A percentile compares a stretch with the other conserved stretches of the same genome.
phyloP scores from a whole-genome alignment of 2,888 invertebrate genomes.

The Drosophila helvetica region DNA sequence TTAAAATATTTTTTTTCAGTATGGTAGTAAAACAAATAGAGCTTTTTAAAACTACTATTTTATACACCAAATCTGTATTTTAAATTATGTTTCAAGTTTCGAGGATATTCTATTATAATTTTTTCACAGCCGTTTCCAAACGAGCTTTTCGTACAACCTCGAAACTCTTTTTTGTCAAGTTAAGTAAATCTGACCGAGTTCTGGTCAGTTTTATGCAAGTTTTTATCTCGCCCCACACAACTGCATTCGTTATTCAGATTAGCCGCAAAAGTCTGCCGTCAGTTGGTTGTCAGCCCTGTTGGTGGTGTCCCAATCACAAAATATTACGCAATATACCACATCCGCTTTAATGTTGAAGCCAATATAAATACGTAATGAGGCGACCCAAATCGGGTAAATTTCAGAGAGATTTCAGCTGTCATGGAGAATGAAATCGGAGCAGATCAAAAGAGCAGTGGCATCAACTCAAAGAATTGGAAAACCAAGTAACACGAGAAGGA shows the following conservation, averaged over 20 bases:
- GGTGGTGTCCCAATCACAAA: slow-evolving; percentile 28
- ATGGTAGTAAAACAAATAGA: no score
- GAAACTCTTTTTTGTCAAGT: slow-evolving; percentile 41
- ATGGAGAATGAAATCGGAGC: not conserved
- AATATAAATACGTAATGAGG: slow-evolving; percentile 1
- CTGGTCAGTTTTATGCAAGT: slow-evolving; percentile 5
- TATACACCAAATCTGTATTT: no score
- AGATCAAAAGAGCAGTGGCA: no score
- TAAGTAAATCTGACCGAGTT: no score
- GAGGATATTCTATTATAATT: no score
- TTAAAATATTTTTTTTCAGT: not conserved
- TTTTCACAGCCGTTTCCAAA: not conserved
- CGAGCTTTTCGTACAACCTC: not conserved
- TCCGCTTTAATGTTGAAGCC: slow-evolving; percentile 15
- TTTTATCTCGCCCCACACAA: no score
- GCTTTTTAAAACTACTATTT: no score
- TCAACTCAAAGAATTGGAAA: slow-evolving; percentile 14
- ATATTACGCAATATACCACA: slow-evolving; percentile 28
- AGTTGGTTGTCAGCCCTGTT: slow-evolving; percentile 43
- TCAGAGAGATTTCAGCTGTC: slow-evolving; percentile 43
- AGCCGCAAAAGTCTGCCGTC: slow-evolving; percentile 46
- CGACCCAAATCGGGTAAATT: slow-evolving; percentile 47
- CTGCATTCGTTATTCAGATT: slow-evolving; percentile 49
- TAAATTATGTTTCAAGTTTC: no score
- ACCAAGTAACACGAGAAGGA: slow-evolving; percentile 7